phyloP scores from a whole-genome alignment of 2,797 vertebrate species.

The Halcyon chelicuti region DNA sequence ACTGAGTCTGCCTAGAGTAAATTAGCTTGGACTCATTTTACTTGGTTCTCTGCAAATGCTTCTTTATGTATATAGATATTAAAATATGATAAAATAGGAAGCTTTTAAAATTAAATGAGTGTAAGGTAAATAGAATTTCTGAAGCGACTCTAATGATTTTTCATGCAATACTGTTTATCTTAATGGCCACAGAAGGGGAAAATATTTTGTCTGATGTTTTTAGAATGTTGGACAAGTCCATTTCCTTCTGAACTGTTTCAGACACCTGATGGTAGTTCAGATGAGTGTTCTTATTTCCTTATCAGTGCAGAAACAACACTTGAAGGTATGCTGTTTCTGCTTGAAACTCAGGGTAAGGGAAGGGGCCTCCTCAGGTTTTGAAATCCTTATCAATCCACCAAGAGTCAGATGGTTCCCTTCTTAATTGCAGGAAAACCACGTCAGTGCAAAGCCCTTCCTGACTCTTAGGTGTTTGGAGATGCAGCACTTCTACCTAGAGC shows the following conservation, averaged over 20 bases:
- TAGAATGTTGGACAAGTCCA: slow-evolving; percentile 7
- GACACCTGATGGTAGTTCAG: slow-evolving; percentile 30
- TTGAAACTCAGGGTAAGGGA: neutral
- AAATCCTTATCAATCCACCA: neutral
- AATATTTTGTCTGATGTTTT: neutral
- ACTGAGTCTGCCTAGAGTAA: slow-evolving; percentile 24
- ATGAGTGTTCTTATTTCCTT: slow-evolving; percentile 17
- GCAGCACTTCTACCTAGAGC: neutral
- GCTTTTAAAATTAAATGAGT: slow-evolving; percentile 56
- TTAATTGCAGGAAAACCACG: neutral
- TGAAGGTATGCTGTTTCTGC: neutral
- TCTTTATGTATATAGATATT: slow-evolving; percentile 41
- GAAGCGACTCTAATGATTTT: neutral
- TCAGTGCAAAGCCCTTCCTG: neutral
- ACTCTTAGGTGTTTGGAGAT: neutral
- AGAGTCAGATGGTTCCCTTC: neutral
- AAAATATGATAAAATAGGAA: slow-evolving; percentile 52
- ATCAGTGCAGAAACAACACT: slow-evolving; percentile 11
- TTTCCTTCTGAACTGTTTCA: slow-evolving; percentile 15
- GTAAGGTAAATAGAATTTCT: slow-evolving; percentile 41
- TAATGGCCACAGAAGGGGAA: neutral
- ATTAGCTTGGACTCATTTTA: slow-evolving; percentile 42
- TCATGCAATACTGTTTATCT: neutral
- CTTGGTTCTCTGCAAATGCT: slow-evolving; percentile 55
- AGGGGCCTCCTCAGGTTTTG: neutral